These are phyloP conservation scores for Phortica variegata DNA, from an alignment of 1,140 invertebrate genomes.

Conservation along the genomic window DNA sequence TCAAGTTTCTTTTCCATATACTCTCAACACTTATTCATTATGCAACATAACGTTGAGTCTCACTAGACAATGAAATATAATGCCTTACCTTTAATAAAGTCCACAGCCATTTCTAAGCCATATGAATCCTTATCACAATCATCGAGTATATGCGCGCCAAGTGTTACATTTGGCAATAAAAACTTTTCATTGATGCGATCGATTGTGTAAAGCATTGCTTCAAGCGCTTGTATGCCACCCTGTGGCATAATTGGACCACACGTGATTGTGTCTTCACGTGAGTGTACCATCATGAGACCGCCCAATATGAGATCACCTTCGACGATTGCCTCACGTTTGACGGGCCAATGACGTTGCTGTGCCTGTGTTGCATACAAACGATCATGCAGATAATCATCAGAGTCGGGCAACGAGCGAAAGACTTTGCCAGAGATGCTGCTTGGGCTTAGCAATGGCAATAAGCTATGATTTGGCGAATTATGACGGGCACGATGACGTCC, in stretches of 20 bases:
- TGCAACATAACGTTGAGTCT: too few relatives aligned
- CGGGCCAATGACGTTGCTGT: constrained; percentile 68
- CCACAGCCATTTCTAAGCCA: constrained; percentile 87
- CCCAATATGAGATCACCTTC: constrained; percentile 84
- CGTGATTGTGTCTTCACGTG: constrained; percentile 73
- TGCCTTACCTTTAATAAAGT: constrained; percentile 93
- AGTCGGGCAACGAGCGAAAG: constrained; percentile 45
- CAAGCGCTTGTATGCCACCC: constrained; percentile 80
- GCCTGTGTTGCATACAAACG: constrained; percentile 21
- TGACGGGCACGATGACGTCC: constrained; percentile 46
- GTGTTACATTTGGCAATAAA: constrained; percentile 67
- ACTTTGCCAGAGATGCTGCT: constrained; percentile 8
- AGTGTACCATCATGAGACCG: constrained; percentile 92
- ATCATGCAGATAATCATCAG: constrained; percentile 35
- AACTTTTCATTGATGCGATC: constrained; percentile 71
- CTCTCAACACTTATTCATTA: too few relatives aligned
- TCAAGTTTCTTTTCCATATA: too few relatives aligned
- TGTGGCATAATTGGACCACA: constrained; percentile 89
- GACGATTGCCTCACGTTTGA: constrained; percentile 81
- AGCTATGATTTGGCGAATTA: constrained; percentile 15
- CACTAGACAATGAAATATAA: too few relatives aligned
- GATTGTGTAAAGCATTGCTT: constrained; percentile 84
- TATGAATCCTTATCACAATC: constrained; percentile 92
- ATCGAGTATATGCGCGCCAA: constrained; percentile 83
- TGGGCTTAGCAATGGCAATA: constrained; percentile 20